phyloP scores from a whole-genome alignment of 2,113 vertebrate species.

The Falco punctatus region DNA sequence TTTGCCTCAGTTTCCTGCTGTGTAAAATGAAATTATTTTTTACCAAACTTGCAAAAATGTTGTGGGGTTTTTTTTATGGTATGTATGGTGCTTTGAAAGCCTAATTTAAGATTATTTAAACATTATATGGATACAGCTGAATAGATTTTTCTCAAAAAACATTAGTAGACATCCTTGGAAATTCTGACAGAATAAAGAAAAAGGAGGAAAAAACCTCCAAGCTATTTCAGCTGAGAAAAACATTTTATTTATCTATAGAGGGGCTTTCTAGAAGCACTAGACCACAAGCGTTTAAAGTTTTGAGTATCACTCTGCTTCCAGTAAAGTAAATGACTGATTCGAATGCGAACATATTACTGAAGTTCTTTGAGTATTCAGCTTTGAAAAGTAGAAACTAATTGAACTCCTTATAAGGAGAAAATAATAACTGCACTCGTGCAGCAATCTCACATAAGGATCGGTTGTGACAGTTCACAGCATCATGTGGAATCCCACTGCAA shows the following conservation, averaged over 20 bases:
- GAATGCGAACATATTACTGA: not conserved
- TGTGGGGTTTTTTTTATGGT: not conserved
- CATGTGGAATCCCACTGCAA: not conserved
- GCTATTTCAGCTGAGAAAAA: not conserved
- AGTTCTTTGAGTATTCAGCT: not conserved
- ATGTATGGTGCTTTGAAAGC: not conserved
- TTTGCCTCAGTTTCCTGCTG: not conserved
- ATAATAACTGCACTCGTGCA: not conserved
- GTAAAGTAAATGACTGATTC: not conserved
- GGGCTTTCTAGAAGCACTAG: not conserved
- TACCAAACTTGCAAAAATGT: not conserved
- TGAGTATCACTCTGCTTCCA: not conserved
- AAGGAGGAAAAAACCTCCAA: not conserved
- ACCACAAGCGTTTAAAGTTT: not conserved
- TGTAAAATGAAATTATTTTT: not conserved
- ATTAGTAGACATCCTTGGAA: not conserved
- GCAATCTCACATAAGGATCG: not conserved
- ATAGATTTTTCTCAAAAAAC: not conserved
- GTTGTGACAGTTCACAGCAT: not conserved
- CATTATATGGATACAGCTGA: not conserved
- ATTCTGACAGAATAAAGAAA: not conserved
- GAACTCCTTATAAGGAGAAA: conserved; percentile 31
- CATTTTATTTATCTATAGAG: not conserved
- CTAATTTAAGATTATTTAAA: not conserved
- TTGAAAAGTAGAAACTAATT: conserved; percentile 13